Evolutionary conservation across 2,797 vertebrate genomes (phyloP).

Genomic region (Zenarchopterus dispar): DNA sequence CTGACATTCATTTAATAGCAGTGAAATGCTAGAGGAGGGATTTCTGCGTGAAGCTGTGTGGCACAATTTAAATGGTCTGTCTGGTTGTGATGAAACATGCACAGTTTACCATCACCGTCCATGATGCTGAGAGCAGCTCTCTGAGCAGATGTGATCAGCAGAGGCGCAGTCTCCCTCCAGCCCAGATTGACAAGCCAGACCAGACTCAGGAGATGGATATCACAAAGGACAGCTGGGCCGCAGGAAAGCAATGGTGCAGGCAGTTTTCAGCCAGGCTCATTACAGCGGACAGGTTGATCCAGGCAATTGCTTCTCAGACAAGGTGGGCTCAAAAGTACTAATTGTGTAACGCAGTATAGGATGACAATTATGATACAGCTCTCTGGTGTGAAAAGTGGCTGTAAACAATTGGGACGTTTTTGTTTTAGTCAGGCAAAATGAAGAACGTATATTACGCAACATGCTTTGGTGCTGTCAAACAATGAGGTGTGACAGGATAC

Average conservation of each 20-base stretch:
- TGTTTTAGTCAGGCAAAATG: constrained; percentile 16
- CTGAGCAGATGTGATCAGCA: constrained; percentile 74
- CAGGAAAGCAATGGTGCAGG: constrained; percentile 73
- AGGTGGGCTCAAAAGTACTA: constrained; percentile 52
- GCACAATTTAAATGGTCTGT: constrained; percentile 57
- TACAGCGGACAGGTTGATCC: constrained; percentile 70
- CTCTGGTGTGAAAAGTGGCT: constrained; percentile 24
- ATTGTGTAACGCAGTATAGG: constrained; percentile 45
- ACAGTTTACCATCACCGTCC: constrained; percentile 70
- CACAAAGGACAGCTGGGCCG: constrained; percentile 73
- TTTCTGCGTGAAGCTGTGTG: constrained; percentile 39
- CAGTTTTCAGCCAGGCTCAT: constrained; percentile 75
- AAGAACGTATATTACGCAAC: constrained; percentile 6
- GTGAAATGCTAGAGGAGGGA: constrained; percentile 26
- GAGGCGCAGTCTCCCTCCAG: constrained; percentile 69
- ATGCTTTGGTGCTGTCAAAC: constrained; percentile 5
- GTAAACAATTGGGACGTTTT: constrained; percentile 17
- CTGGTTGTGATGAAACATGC: constrained; percentile 69
- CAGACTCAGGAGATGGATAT: constrained; percentile 76
- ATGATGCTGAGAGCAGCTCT: constrained; percentile 73
- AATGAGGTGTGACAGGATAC: constrained; percentile 1
- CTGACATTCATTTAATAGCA: constrained; percentile 23
- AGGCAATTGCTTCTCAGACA: constrained; percentile 66
- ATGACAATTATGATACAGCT: constrained; percentile 39
- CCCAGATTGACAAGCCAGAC: constrained; percentile 76